Percentiles rank a stretch among this genome's conserved stretches.
Evolutionary conservation across 1,140 invertebrate species (phyloP).

Genomic region (Lucilia sericata): DNA sequence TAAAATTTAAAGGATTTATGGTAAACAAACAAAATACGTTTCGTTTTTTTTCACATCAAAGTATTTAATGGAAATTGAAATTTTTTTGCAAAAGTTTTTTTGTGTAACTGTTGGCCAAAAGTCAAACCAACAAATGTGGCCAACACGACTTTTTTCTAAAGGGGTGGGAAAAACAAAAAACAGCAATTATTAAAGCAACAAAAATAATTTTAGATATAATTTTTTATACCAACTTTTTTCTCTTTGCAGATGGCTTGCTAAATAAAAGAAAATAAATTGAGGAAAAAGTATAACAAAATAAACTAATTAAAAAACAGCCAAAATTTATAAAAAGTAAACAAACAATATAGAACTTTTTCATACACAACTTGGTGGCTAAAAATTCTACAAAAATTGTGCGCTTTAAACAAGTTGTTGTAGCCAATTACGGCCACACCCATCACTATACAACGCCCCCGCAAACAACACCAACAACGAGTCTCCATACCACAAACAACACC

Average conservation of each 20-base stretch:
- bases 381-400: constrained; percentile 48
- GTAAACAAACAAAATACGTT: constrained; percentile 3
- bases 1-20: constrained; percentile 22
- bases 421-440: constrained; percentile 52
- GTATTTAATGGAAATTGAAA: constrained; percentile 24
- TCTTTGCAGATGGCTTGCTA: constrained; percentile 3
- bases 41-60: not conserved
- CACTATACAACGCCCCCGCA: constrained; percentile 18
- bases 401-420: constrained; percentile 47
- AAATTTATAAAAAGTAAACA: not conserved
- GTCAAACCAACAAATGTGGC: constrained; percentile 26
- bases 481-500: not conserved
- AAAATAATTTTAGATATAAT: not conserved
- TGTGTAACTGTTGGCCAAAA: not conserved
- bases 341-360: not conserved
- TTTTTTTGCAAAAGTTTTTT: not conserved
- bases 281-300: too few relatives aligned
- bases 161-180: not conserved
- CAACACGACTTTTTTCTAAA: not conserved
- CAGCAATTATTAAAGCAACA: not conserved
- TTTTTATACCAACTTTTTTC: not conserved
- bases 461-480: not conserved
- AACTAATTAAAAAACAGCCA: not conserved
- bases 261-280: not conserved
- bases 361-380: constrained; percentile 7